Percentiles rank a stretch among this genome's conserved stretches.
Evolutionary conservation across 2,113 vertebrate species (phyloP).

Genomic region (Aegotheles bennettii): DNA sequence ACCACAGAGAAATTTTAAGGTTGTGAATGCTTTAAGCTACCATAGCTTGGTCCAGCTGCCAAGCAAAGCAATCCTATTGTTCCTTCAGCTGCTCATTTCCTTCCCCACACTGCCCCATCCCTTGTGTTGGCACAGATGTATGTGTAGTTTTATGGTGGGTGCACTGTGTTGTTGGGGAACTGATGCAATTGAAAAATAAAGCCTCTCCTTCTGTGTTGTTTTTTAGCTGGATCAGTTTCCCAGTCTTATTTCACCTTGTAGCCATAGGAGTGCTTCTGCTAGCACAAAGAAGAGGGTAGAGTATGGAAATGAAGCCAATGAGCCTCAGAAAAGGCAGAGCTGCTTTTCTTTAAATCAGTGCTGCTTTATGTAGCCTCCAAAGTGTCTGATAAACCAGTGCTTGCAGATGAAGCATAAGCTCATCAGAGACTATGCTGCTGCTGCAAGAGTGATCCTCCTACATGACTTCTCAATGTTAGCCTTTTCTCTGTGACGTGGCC

Average conservation of each 20-base stretch:
- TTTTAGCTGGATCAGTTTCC: background rate
- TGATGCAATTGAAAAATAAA: background rate
- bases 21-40: background rate
- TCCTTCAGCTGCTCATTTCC: slow-evolving; percentile 18
- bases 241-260: background rate
- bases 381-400: background rate
- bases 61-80: slow-evolving; percentile 50
- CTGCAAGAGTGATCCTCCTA: background rate
- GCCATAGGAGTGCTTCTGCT: background rate
- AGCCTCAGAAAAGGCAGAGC: background rate
- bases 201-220: background rate
- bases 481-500: background rate
- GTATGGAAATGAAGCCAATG: background rate
- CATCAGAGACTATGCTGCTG: background rate
- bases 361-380: background rate
- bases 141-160: background rate
- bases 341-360: background rate
- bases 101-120: background rate
- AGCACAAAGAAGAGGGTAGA: background rate
- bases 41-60: slow-evolving; percentile 26
- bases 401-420: background rate
- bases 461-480: background rate
- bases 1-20: slow-evolving; percentile 37
- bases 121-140: background rate
- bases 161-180: background rate